Conservation (phyloP, 1,140 invertebrate species). For the Hylaeus anthracinus region DNA sequence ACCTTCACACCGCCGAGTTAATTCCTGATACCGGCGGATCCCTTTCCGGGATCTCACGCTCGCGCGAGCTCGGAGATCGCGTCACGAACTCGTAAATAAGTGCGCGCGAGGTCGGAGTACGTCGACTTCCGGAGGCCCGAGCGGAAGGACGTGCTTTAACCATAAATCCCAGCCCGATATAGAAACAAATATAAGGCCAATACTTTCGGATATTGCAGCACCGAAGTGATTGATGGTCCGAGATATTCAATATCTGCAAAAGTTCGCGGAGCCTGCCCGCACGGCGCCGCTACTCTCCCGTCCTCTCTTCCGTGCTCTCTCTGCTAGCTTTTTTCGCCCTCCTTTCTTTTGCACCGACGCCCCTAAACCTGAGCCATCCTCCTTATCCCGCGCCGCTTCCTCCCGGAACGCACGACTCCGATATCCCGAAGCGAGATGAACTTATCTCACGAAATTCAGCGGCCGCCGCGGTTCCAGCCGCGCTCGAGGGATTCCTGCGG, state of each 20-base stretch:
- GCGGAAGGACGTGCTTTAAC: conserved; percentile 64
- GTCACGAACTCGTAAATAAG: background rate
- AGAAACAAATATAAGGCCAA: conserved; percentile 76
- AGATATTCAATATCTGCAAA: conserved; percentile 79
- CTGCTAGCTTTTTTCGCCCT: background rate
- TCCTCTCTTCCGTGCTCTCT: background rate
- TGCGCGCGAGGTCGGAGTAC: conserved; percentile 19
- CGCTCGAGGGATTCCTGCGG: background rate
- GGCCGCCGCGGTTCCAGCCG: conserved; percentile 1
- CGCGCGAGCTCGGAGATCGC: too few species aligned
- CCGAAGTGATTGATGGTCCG: conserved; percentile 76
- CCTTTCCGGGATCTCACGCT: too few species aligned
- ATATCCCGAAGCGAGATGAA: conserved; percentile 32
- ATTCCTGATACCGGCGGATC: too few species aligned
- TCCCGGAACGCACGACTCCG: conserved; percentile 35
- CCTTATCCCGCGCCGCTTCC: conserved; percentile 46
- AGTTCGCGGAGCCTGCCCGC: conserved; percentile 60
- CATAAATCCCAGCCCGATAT: conserved; percentile 75
- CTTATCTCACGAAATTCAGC: conserved; percentile 56
- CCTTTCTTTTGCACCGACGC: background rate
- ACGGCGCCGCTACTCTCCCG: conserved; percentile 38
- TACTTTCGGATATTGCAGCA: conserved; percentile 77
- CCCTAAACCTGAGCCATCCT: conserved; percentile 25
- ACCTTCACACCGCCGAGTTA: too few species aligned
- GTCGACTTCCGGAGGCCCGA: conserved; percentile 30